phyloP scores from a whole-genome alignment of 2,113 vertebrate species.

The Apeltes quadracus region DNA sequence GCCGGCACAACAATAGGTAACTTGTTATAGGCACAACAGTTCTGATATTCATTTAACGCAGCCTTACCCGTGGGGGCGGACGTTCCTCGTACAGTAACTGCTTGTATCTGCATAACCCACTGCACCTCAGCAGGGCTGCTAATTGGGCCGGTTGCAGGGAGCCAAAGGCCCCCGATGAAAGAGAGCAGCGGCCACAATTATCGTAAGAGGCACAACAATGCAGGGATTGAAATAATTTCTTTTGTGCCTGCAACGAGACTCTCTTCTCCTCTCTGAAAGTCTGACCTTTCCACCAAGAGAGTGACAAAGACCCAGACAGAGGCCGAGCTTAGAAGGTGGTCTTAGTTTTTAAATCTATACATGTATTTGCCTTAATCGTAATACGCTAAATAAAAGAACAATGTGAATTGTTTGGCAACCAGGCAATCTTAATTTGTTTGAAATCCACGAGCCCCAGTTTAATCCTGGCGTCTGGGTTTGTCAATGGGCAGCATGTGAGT shows the following conservation, averaged over 20 bases:
- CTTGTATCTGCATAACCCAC: slow-evolving; percentile 74
- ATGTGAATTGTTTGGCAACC: slow-evolving; percentile 1
- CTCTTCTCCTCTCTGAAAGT: slow-evolving; percentile 21
- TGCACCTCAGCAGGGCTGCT: slow-evolving; percentile 58
- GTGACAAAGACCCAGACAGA: neutral
- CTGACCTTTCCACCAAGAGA: slow-evolving; percentile 41
- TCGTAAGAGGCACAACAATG: slow-evolving; percentile 66
- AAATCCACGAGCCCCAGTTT: slow-evolving; percentile 3
- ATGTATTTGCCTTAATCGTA: neutral
- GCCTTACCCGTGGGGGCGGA: slow-evolving; percentile 53
- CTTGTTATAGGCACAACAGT: slow-evolving; percentile 78
- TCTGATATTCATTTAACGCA: slow-evolving; percentile 76
- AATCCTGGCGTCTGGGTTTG: slow-evolving; percentile 8
- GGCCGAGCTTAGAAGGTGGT: neutral
- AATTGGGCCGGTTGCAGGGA: slow-evolving; percentile 69
- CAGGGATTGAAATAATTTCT: slow-evolving; percentile 76
- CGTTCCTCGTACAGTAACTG: slow-evolving; percentile 70
- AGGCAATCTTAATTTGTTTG: neutral
- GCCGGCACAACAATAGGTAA: slow-evolving; percentile 77
- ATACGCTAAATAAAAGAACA: neutral
- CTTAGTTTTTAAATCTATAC: neutral
- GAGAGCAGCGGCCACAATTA: slow-evolving; percentile 56
- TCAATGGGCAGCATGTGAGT: slow-evolving; percentile 20
- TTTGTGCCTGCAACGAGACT: slow-evolving; percentile 39
- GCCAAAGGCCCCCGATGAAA: slow-evolving; percentile 56